Conservation (phyloP, 2,113 vertebrate species). For the Austrofundulus limnaeus region DNA sequence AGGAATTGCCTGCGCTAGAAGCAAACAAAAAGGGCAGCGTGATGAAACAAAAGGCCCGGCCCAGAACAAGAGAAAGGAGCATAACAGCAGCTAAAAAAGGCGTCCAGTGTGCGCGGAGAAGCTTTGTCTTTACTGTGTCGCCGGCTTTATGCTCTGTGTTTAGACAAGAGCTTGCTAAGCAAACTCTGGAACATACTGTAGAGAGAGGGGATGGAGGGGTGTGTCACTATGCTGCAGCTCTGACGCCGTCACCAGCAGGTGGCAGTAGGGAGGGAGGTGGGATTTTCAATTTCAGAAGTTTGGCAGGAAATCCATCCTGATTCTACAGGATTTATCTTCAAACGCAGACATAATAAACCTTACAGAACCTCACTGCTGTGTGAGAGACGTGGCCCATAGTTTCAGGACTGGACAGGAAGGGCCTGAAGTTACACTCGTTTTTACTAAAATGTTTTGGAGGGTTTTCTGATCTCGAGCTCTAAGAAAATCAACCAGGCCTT, state of each 20-base stretch:
- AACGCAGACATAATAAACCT: too few relatives aligned
- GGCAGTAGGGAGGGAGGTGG: conserved; percentile 36
- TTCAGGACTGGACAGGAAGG: conserved; percentile 47
- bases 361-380: too few relatives aligned
- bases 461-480: neutral
- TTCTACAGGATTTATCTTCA: conserved; percentile 18
- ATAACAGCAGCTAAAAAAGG: conserved; percentile 40
- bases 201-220: conserved; percentile 6
- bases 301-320: conserved; percentile 28
- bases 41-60: conserved; percentile 42
- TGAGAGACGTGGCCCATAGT: too few relatives aligned
- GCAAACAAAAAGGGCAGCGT: conserved; percentile 27
- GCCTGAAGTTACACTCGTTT: neutral
- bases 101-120: conserved; percentile 34
- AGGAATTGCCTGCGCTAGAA: neutral
- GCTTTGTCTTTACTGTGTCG: conserved; percentile 47
- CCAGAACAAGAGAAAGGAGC: conserved; percentile 26
- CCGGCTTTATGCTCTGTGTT: conserved; percentile 52
- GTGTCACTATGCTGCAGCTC: conserved; percentile 12
- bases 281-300: conserved; percentile 34
- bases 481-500: neutral
- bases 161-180: conserved; percentile 44
- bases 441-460: neutral
- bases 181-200: conserved; percentile 65
- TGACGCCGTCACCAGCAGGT: conserved; percentile 33